Base-by-base conservation (phyloP, 2,797 vertebrate species). In the Syngnathus rostellatus region DNA sequence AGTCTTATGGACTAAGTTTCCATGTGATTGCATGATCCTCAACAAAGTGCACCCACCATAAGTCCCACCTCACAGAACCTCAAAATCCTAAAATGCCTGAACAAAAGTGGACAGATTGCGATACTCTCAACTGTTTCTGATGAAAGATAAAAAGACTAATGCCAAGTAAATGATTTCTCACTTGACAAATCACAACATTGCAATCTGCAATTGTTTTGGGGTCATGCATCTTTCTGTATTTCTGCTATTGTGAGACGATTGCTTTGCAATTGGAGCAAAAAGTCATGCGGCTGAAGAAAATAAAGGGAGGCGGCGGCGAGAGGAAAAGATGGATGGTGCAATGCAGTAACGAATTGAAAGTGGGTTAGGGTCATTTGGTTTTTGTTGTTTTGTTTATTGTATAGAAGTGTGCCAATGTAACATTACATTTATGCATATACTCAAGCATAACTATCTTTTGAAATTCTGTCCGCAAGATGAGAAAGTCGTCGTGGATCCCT, bases 331-430 rank as follows among this genome's bases (percentile, higher is more conserved):
- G 51, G 45, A 57, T 71, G 65, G 78, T 72, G 45, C 69, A 70
- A 67, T 61, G 69, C 77, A 84, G 86, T 84, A 83, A 79, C 82
- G 68, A 51, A 48, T 69, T 65, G 69, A 74, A 76, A 78, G 76
- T 76, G 73, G 83, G 72, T 76, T 74, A 40, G 80, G 77, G 73
- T 76, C 73, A 81, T 2, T 64, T 72, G 59, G 81, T 79, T 82
- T 67, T 63, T 73, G 63, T 62, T 45, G 41, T 45, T 41, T 31
- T 31, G 31, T 31, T 31, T 31, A 31, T 31, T 31, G 3, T 4
- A 31, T 31, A 4, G 3, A 31, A 31, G 31, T 31, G 31, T 31
- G 5, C 31, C 31, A 31, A 31, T 31, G 31, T 31, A 31, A 31
- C 31, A 31, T 23, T 12, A 7, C 6, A 6, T 58, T 58, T 25